These are phyloP conservation scores for Donacobius atricapilla DNA, from an alignment of 2,113 vertebrate species.

Conservation along the genomic window DNA sequence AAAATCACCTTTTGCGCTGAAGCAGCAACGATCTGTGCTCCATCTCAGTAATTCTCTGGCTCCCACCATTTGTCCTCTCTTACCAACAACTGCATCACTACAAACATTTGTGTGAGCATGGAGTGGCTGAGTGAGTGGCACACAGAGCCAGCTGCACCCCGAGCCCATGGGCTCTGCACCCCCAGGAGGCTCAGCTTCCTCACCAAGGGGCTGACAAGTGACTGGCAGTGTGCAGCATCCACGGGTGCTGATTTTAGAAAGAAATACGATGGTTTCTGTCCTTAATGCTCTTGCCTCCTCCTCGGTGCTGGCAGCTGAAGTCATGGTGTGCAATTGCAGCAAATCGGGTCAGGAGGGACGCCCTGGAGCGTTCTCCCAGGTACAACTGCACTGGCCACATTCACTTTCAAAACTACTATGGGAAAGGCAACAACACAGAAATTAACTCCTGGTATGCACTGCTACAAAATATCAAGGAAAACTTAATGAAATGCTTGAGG, in stretches of 20 bases:
- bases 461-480: background rate
- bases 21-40: background rate
- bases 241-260: background rate
- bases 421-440: background rate
- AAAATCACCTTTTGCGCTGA: background rate
- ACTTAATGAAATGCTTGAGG: background rate
- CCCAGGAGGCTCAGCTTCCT: background rate
- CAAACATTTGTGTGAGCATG: background rate
- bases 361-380: background rate
- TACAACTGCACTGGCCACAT: background rate
- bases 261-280: background rate
- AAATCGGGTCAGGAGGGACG: background rate
- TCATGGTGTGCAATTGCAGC: background rate
- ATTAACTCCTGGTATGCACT: background rate
- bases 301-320: background rate
- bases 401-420: background rate
- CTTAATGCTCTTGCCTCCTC: background rate
- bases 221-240: background rate
- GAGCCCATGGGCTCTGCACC: background rate
- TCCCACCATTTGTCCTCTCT: background rate
- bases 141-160: background rate
- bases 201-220: background rate
- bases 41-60: background rate
- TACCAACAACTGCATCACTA: background rate
- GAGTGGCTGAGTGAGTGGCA: accelerated